A percentile compares a stretch with the other conserved stretches of the same genome.
Conservation (phyloP, 2,113 vertebrate species). For the Copsychus sechellarum region DNA sequence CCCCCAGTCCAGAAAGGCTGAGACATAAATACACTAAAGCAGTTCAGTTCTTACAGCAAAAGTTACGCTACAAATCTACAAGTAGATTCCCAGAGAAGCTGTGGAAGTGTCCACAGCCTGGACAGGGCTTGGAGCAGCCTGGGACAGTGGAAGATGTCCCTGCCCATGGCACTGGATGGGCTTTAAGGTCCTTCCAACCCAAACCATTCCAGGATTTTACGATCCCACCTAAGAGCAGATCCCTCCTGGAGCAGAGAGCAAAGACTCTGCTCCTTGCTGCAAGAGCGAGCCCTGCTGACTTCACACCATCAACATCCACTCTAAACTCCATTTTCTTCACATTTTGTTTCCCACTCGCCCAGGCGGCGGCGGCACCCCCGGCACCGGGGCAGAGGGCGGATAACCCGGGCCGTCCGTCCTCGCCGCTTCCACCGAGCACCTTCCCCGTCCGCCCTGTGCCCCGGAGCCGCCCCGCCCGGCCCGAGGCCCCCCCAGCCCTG, state of each 20-base stretch:
- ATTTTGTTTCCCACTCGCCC: not conserved
- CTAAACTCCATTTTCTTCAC: not conserved
- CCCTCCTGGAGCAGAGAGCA: not conserved
- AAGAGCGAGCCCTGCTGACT: not conserved
- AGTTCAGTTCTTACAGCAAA: not conserved
- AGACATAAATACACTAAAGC: fast-evolving
- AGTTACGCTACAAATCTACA: not conserved
- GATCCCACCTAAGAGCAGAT: not conserved
- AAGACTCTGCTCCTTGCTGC: not conserved
- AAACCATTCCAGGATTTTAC: not conserved
- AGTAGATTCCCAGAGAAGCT: fast-evolving
- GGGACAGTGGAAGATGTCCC: not conserved
- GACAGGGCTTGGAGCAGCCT: not conserved
- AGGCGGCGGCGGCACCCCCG: not conserved
- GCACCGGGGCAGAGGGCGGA: not conserved
- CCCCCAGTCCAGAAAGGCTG: not conserved
- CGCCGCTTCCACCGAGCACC: not conserved
- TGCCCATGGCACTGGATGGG: not conserved
- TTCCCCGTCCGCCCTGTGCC: not conserved
- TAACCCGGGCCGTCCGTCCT: not conserved
- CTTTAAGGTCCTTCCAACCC: not conserved
- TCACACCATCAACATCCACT: not conserved
- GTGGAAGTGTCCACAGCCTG: fast-evolving
- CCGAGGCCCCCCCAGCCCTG: not conserved
- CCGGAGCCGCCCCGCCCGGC: not conserved